Base-by-base conservation (phyloP, 2,888 invertebrate species). In the Leptopilina drosophilae region DNA sequence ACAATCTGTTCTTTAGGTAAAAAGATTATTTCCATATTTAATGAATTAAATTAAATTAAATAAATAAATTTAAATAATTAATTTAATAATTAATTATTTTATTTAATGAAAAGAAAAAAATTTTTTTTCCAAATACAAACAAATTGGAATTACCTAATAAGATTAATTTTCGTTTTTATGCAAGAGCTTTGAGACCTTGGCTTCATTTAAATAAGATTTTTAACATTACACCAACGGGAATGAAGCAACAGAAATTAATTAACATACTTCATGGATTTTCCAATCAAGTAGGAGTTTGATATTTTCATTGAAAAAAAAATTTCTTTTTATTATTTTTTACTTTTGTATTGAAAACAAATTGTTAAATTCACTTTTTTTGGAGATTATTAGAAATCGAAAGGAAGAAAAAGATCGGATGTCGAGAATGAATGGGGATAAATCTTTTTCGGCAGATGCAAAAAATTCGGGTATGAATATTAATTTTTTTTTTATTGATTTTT, bases 151-250 rank as follows among this genome's bases (percentile, higher is more conserved):
- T 42, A 42, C 6, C 8, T 42, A 42, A 66, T 42, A 2, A 33
- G 7, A 4, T 76, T 5, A 15, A 8, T 12, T 76, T n/a, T 40
- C 40, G n/a, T n/a, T 76, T 46, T 66, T 14, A 46, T n/a, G 33
- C 76, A 75, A 80, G 85, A 76, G 78, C 82, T 15, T 75, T 82
- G 7, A 75, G 82, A 67, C 82, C 84, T 0, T 82, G 78, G 76
- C 77, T 77, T 56, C 59, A 84, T 15, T 77, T 76, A 6, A 80
- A 79, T 14, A 84, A 82, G 78, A 78, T 85, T 69, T 84, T 85
- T 76, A 80, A 73, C 64, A 15, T 84, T 12, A 76, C 81, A 46
- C 82, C 81, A 77, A 79, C 78, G 26, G 84, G 83, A 15, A 67
- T 66, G 15, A 26, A 75, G 46, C 83, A 83, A 59, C 81, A 64